Percentiles rank a stretch among this genome's conserved stretches.
Evolutionary conservation across 1,140 invertebrate species (phyloP).

Genomic region (Drosophila nannoptera): DNA sequence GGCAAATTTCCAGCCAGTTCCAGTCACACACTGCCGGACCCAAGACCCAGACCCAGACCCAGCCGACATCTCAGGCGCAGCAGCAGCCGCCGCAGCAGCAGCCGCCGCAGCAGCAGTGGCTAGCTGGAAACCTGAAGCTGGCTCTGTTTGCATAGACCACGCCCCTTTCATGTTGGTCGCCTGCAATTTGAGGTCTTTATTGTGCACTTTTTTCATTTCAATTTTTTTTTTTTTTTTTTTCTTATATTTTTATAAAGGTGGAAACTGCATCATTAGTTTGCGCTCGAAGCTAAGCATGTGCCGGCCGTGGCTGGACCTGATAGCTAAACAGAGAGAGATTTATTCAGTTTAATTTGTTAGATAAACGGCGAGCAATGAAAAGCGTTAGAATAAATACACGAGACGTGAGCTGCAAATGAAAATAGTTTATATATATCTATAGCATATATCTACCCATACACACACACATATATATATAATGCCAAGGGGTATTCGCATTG

Average conservation of each 20-base stretch:
- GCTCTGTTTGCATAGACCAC: constrained; percentile 54
- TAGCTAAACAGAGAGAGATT: constrained; percentile 13
- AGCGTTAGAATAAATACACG: background rate
- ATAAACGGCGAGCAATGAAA: constrained; percentile 7
- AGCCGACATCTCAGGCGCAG: background rate
- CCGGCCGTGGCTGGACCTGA: background rate
- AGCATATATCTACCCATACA: background rate
- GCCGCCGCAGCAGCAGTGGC: too few species aligned
- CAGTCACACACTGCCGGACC: too few species aligned
- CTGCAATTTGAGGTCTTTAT: constrained; percentile 71
- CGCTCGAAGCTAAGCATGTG: constrained; percentile 23
- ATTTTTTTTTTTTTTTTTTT: too few species aligned
- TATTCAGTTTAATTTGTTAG: constrained; percentile 24
- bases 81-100: background rate
- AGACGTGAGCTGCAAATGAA: background rate
- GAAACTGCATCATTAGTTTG: constrained; percentile 50
- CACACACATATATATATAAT: background rate
- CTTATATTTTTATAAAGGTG: constrained; percentile 65
- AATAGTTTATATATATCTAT: background rate
- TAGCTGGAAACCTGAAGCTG: constrained; percentile 30
- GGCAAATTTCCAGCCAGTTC: constrained; percentile 2
- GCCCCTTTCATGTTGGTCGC: constrained; percentile 63
- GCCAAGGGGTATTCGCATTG: too few species aligned
- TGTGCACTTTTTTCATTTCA: constrained; percentile 36
- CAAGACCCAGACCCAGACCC: background rate